A percentile compares a stretch with the other conserved stretches of the same genome.
These are phyloP conservation scores for Diplogasteroides magnus DNA, from an alignment of 1,140 invertebrate species.

Conservation along the genomic window DNA sequence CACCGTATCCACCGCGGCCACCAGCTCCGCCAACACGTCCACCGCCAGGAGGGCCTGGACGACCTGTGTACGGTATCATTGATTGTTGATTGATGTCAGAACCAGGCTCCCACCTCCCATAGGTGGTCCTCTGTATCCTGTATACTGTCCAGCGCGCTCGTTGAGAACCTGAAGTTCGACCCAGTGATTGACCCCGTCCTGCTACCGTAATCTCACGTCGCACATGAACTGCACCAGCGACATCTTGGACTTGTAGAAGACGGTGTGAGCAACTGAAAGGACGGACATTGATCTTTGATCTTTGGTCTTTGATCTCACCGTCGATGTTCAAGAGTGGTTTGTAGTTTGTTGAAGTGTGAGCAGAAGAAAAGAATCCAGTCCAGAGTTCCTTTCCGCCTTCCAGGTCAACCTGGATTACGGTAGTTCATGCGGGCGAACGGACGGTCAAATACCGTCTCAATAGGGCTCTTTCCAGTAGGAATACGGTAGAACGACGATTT, in stretches of 20 bases:
- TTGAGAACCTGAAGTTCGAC: not conserved
- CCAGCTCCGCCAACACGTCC: too few relatives aligned
- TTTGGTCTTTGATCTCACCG: conserved; percentile 10
- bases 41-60: not conserved
- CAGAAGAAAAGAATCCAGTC: conserved; percentile 47
- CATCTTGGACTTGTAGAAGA: conserved; percentile 42
- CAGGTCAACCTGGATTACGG: conserved; percentile 25
- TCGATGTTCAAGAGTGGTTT: conserved; percentile 41
- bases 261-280: conserved; percentile 40
- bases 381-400: conserved; percentile 48
- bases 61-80: not conserved
- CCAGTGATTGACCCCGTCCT: not conserved
- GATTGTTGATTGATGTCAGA: not conserved
- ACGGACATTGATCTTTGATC: not conserved
- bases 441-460: not conserved
- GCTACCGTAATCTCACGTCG: conserved; percentile 38
- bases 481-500: conserved; percentile 43
- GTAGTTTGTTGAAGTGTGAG: conserved; percentile 35
- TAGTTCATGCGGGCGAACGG: not conserved
- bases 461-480: conserved; percentile 3
- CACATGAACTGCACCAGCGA: conserved; percentile 43
- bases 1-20: not conserved
- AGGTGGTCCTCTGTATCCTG: not conserved
- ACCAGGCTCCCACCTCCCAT: conserved; percentile 9
- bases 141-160: conserved; percentile 5